Conservation (phyloP, 2,797 vertebrate genomes). For the Limnodromus scolopaceus region DNA sequence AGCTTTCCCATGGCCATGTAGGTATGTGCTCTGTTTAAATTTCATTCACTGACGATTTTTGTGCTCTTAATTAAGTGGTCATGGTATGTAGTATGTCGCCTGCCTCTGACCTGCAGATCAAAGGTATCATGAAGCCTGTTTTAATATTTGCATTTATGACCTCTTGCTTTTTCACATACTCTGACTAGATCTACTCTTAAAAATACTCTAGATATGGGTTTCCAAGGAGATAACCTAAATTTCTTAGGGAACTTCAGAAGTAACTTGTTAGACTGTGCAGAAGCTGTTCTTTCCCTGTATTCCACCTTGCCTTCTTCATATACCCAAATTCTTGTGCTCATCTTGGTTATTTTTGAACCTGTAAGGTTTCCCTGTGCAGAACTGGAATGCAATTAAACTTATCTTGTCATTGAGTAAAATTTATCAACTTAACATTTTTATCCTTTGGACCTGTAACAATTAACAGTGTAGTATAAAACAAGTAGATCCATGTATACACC, state of each 20-base stretch:
- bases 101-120: neutral
- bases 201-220: neutral
- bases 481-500: accelerated
- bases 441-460: neutral
- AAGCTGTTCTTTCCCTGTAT: neutral
- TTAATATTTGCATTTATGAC: neutral
- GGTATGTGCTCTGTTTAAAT: neutral
- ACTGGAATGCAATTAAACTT: neutral
- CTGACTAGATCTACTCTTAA: neutral
- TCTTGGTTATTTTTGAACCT: neutral
- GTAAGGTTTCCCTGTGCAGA: neutral
- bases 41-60: neutral
- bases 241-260: neutral
- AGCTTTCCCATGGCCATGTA: neutral
- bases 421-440: neutral
- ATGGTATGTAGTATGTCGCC: neutral
- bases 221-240: neutral
- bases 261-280: neutral
- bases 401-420: neutral
- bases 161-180: neutral
- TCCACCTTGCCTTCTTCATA: neutral
- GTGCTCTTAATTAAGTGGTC: neutral
- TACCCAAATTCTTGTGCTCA: neutral
- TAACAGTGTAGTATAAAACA: neutral
- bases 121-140: neutral